Conservation (phyloP, 2,888 invertebrate species). For the Pterostichus niger region DNA sequence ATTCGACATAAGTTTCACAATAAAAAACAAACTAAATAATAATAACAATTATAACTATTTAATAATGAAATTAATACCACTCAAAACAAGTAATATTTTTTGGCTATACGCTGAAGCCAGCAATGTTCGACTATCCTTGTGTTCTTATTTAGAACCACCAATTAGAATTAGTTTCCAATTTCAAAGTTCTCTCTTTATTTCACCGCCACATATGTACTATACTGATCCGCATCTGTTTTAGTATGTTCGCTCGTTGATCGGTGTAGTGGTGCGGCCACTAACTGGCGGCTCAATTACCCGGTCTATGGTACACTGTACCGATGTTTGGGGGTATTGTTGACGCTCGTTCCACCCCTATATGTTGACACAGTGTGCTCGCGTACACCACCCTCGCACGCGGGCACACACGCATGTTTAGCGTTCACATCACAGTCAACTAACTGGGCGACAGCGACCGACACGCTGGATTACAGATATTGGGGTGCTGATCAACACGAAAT, state of each 20-base stretch:
- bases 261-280: conserved; percentile 27
- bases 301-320: not conserved
- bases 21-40: too few species aligned
- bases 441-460: not conserved
- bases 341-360: conserved; percentile 22
- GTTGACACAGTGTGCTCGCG: conserved; percentile 42
- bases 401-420: conserved; percentile 33
- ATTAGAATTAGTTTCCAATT: not conserved
- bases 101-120: too few species aligned
- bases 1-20: too few species aligned
- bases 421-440: conserved; percentile 22
- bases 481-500: too few species aligned
- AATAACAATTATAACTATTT: too few species aligned
- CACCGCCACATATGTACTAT: too few species aligned
- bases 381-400: conserved; percentile 5
- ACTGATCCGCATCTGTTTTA: too few species aligned
- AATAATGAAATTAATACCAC: too few species aligned
- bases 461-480: not conserved
- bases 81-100: too few species aligned
- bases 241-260: conserved; percentile 23
- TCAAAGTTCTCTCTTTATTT: not conserved
- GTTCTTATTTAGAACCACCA: not conserved
- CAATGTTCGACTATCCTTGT: too few species aligned
- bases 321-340: conserved; percentile 36
- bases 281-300: conserved; percentile 49